A percentile compares a stretch with the other conserved stretches of the same genome.
These are phyloP conservation scores for Drosophila testacea DNA, from an alignment of 2,888 invertebrate genomes.

Conservation along the genomic window DNA sequence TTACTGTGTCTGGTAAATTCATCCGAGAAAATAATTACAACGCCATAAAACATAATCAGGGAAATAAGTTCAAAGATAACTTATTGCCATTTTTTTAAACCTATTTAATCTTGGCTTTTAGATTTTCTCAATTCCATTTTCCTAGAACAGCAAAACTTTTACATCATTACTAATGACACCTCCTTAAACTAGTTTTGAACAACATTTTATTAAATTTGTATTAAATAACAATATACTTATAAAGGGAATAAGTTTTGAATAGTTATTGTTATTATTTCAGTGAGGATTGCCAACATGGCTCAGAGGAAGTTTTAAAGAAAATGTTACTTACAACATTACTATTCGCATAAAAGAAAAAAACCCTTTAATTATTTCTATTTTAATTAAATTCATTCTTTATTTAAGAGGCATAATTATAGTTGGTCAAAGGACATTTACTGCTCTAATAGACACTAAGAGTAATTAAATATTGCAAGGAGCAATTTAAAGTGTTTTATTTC, in stretches of 20 bases:
- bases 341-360: too few relatives aligned
- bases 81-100: background rate
- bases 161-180: background rate
- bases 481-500: background rate
- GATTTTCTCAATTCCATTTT: background rate
- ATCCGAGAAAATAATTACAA: conserved; percentile 35
- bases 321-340: too few relatives aligned
- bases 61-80: conserved; percentile 3
- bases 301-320: too few relatives aligned
- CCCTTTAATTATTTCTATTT: too few relatives aligned
- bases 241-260: too few relatives aligned
- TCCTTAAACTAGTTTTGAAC: too few relatives aligned
- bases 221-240: too few relatives aligned
- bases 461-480: background rate
- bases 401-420: background rate
- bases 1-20: conserved; percentile 39
- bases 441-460: background rate
- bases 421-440: background rate
- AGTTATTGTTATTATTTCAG: too few relatives aligned
- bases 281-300: too few relatives aligned
- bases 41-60: conserved; percentile 25
- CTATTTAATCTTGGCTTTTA: background rate
- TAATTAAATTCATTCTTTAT: too few relatives aligned
- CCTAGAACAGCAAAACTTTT: background rate
- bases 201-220: too few relatives aligned